Conservation (phyloP, 2,797 vertebrate genomes). For the Phataginus tetradactyla region DNA sequence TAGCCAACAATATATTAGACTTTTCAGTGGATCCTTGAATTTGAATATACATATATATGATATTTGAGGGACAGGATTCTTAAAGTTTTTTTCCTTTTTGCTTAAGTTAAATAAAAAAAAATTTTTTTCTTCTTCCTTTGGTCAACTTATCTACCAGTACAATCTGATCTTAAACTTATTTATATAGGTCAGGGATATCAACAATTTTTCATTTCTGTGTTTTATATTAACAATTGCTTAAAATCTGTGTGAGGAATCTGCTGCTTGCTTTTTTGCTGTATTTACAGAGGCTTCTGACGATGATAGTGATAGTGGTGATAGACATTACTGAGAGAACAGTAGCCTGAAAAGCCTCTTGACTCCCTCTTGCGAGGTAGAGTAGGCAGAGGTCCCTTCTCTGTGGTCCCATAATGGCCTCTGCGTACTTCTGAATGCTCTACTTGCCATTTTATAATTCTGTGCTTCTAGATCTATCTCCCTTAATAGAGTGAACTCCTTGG, state of each 20-base stretch:
- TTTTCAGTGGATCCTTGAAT: not conserved
- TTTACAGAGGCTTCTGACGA: not conserved
- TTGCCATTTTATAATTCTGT: not conserved
- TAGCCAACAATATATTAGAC: not conserved
- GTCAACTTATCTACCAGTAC: not conserved
- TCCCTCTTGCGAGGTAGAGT: not conserved
- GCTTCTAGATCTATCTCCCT: not conserved
- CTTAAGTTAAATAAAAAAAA: not conserved
- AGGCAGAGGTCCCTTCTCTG: not conserved
- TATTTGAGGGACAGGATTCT: not conserved
- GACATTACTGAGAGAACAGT: not conserved
- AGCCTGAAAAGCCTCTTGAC: not conserved
- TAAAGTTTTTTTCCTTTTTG: not conserved
- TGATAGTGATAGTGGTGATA: not conserved
- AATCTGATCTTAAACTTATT: slow-evolving; percentile 38
- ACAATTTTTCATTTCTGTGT: slow-evolving; percentile 18
- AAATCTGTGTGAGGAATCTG: not conserved
- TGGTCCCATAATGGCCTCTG: not conserved
- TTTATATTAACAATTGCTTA: slow-evolving; percentile 7
- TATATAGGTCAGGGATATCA: not conserved
- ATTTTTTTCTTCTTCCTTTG: not conserved
- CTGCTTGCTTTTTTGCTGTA: not conserved
- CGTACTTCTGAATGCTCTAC: fast-evolving
- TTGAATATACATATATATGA: not conserved
- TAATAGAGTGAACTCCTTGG: not conserved